phyloP scores from a whole-genome alignment of 53 echinoderm and acorn worm species.

The Crossaster papposus region DNA sequence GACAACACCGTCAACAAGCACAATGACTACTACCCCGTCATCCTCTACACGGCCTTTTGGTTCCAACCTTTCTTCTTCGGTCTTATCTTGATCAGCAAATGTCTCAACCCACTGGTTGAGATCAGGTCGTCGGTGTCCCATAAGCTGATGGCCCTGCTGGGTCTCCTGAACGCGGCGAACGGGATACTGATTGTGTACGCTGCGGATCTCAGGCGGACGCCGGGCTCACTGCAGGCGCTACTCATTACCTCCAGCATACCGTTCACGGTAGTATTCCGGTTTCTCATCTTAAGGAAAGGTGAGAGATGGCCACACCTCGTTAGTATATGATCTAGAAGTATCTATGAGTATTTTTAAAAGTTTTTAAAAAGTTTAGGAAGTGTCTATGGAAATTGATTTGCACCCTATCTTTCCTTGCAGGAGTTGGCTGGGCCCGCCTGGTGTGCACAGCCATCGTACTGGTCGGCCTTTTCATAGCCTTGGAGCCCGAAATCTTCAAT shows the following conservation, averaged over 20 bases:
- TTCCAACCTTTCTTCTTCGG: constrained; percentile 89
- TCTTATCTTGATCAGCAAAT: constrained; percentile 71
- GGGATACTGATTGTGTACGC: constrained; percentile 90
- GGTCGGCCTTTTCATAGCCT: constrained; percentile 88
- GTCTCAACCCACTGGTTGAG: constrained; percentile 47
- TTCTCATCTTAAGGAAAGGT: constrained; percentile 88
- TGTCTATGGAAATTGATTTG: no score
- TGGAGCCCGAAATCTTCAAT: constrained; percentile 91
- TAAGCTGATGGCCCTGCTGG: constrained; percentile 66
- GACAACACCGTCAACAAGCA: constrained; percentile 70
- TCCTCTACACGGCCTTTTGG: constrained; percentile 78
- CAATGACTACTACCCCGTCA: constrained; percentile 80
- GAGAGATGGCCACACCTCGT: background rate
- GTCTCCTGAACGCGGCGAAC: constrained; percentile 78
- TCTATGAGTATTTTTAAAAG: no score
- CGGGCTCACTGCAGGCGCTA: constrained; percentile 83
- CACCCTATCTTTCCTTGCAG: constrained; percentile 30
- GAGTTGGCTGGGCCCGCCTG: constrained; percentile 79
- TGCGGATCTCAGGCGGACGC: constrained; percentile 69
- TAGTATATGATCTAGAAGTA: no score
- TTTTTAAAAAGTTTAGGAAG: no score
- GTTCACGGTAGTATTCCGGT: constrained; percentile 86
- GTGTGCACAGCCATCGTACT: constrained; percentile 88
- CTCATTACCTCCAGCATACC: constrained; percentile 83
- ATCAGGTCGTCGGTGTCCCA: constrained; percentile 56